Conservation (phyloP, 2,113 vertebrate genomes). For the Genyomyrus donnyi region DNA sequence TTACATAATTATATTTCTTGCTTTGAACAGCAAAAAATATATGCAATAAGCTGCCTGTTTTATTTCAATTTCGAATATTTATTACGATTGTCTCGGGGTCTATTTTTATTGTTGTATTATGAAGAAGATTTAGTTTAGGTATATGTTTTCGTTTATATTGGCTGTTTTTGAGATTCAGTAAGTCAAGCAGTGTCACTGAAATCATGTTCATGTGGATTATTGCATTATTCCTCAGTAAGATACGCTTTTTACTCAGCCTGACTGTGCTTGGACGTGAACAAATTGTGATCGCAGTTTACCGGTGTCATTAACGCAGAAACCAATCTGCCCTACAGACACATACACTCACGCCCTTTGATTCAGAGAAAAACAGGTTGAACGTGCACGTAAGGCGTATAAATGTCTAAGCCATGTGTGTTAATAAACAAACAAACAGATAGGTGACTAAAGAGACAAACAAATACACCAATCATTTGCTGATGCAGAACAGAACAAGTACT, state of each 20-base stretch:
- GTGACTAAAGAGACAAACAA: background rate
- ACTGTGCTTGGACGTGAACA: background rate
- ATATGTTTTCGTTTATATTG: background rate
- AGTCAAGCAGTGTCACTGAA: background rate
- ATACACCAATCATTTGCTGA: background rate
- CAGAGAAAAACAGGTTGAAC: background rate
- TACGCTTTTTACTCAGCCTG: background rate
- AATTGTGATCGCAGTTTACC: background rate
- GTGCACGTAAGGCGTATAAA: background rate
- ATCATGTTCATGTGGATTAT: background rate
- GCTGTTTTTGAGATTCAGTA: background rate
- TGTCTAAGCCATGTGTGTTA: background rate
- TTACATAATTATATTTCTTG: conserved; percentile 3
- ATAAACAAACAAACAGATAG: background rate
- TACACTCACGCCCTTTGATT: background rate
- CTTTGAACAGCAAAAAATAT: background rate
- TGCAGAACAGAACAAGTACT: background rate
- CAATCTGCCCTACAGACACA: background rate
- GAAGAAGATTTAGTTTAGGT: background rate
- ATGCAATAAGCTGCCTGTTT: background rate
- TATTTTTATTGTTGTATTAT: background rate
- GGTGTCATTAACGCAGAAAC: background rate
- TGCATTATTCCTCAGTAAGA: background rate
- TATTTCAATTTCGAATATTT: background rate
- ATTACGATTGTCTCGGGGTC: background rate